Evolutionary conservation across 1,140 invertebrate species (phyloP).

Genomic region (Ooceraea biroi): DNA sequence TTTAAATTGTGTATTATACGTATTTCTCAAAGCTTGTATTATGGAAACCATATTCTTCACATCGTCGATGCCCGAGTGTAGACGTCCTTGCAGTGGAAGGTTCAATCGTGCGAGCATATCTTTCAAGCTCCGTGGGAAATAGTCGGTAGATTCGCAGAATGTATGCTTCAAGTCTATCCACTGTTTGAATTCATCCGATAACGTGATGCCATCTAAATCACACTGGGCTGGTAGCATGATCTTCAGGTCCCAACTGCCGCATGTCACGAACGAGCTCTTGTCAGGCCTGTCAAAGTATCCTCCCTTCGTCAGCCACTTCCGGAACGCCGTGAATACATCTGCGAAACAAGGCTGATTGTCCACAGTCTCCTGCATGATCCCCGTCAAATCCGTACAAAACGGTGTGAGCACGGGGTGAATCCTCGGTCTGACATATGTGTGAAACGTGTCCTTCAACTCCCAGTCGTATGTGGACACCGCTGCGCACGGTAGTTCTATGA

Average conservation of each 20-base stretch:
- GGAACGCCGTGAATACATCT: conserved; percentile 79
- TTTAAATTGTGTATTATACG: conserved; percentile 72
- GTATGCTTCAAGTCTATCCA: conserved; percentile 89
- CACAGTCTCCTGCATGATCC: conserved; percentile 85
- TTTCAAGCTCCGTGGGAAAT: conserved; percentile 80
- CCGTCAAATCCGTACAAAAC: conserved; percentile 88
- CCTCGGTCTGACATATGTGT: conserved; percentile 88
- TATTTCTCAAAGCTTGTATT: conserved; percentile 71
- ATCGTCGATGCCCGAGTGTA: conserved; percentile 84
- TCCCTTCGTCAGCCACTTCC: conserved; percentile 80
- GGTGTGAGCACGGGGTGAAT: conserved; percentile 85
- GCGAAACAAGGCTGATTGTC: conserved; percentile 81
- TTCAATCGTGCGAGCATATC: conserved; percentile 79
- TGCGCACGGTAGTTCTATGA: conserved; percentile 90
- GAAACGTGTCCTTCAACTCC: conserved; percentile 87
- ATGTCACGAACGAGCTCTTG: conserved; percentile 87
- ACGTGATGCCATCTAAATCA: conserved; percentile 81
- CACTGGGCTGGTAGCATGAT: conserved; percentile 88
- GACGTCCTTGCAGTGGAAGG: conserved; percentile 75
- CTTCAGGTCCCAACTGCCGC: conserved; percentile 89
- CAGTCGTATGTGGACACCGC: conserved; percentile 87
- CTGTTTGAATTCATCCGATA: conserved; percentile 86
- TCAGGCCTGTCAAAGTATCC: conserved; percentile 77
- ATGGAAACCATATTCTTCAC: conserved; percentile 80
- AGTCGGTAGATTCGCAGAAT: conserved; percentile 72